Conservation (phyloP, 2,797 vertebrate genomes). For the Hozukius guyotensis region DNA sequence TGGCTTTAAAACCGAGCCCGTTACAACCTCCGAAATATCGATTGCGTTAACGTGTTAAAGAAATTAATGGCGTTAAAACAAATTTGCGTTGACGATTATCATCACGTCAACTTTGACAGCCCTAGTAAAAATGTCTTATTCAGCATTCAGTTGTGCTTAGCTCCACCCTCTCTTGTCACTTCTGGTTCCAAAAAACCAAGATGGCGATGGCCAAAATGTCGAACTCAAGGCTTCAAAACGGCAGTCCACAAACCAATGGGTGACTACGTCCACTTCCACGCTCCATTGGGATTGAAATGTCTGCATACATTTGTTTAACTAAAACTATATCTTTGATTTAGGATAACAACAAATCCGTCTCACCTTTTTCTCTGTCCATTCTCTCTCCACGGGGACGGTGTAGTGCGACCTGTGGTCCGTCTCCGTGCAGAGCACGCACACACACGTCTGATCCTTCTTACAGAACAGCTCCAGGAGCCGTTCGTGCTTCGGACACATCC, state of each 20-base stretch:
- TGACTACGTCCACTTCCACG: too few species aligned
- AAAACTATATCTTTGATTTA: not conserved
- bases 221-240: too few species aligned
- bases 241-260: too few species aligned
- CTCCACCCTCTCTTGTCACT: too few species aligned
- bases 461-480: constrained; percentile 86
- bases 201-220: accelerated
- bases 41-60: accelerated
- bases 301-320: accelerated
- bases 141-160: accelerated
- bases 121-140: too few species aligned
- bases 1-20: too few species aligned
- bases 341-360: not conserved
- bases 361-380: constrained; percentile 84
- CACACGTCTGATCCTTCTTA: constrained; percentile 84
- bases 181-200: too few species aligned
- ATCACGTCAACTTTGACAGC: too few species aligned
- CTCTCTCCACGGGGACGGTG: constrained; percentile 84
- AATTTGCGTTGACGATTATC: too few species aligned
- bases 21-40: too few species aligned
- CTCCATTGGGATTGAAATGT: too few species aligned
- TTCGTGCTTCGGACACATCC: constrained; percentile 85
- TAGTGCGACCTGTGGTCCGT: constrained; percentile 85
- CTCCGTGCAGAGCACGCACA: constrained; percentile 86
- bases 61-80: accelerated